Evolutionary conservation across 1,140 invertebrate genomes (phyloP), one percentile per base, ranked within the genome.

Genomic region (Hycleus phaleratus): DNA sequence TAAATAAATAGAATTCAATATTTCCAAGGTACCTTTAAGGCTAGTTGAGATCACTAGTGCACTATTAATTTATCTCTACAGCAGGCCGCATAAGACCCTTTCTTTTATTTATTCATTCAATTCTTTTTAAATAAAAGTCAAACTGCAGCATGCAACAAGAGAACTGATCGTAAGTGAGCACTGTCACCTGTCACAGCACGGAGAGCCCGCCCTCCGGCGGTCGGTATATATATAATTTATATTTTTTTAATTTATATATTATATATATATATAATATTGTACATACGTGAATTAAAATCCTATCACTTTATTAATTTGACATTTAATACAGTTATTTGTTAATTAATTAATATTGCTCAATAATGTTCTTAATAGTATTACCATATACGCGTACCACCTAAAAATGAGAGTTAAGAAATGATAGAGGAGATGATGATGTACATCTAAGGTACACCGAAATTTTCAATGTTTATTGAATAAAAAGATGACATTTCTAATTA

Each of bases 301-400:
- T 71, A 71, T 71, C 70, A 71, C 68, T 52, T 68, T 63, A 60
- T 61, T 73, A 73, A 73, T 73, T 73, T 73, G 71, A 73, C 71
- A 71, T 68, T 68, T 63, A 68, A 68, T 70, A 70, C 62, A 65
- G 46, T 67, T 64, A 32, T 18, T 18, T 18, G 64, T 58, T 62
- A 66, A 69, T 66, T 63, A 61, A 53, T 68, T 68, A 70, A 70
- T 72, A 72, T 72, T 72, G 70, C 70, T 72, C 68, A 71, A 63
- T 68, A 49, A 61, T 65, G 57, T 67, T 59, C 61, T 63, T 63
- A 18, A 65, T 46, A 56, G 54, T 60, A 49, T 56, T 67, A 59
- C 46, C 44, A 59, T 47, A 58, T 56, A 60, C 51, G 42, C 46
- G 47, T 60, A 56, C 57, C 48, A 62, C 44, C 48, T 56, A 59